These are phyloP conservation scores for Coleophora flavipennella DNA, from an alignment of 2,888 invertebrate genomes.

Conservation along the genomic window DNA sequence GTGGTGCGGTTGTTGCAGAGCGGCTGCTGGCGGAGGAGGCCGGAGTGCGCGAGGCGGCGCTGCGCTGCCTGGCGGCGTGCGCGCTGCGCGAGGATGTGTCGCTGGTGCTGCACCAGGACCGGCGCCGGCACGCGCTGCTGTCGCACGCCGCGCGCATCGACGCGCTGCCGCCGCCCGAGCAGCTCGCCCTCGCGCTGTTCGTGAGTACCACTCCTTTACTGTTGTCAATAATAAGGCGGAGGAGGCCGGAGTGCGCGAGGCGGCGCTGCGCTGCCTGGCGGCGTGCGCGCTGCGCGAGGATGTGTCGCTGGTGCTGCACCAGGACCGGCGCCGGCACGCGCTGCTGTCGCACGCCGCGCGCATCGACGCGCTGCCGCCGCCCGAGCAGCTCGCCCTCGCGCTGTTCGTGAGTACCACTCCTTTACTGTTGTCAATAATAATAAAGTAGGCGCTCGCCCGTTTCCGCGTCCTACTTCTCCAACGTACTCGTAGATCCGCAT, in stretches of 20 bases:
- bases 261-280: neutral
- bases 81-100: slow-evolving; percentile 92
- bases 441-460: no score
- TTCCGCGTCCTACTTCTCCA: no score
- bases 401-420: no score
- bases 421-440: no score
- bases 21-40: slow-evolving; percentile 56
- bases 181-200: slow-evolving; percentile 84
- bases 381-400: no score
- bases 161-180: slow-evolving; percentile 80
- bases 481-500: no score
- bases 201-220: slow-evolving; percentile 73
- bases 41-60: slow-evolving; percentile 75
- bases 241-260: neutral
- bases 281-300: slow-evolving; percentile 84
- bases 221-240: neutral
- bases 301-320: slow-evolving; percentile 79
- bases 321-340: slow-evolving; percentile 69
- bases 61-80: slow-evolving; percentile 82
- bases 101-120: slow-evolving; percentile 90
- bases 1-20: slow-evolving; percentile 16
- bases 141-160: slow-evolving; percentile 89
- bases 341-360: no score
- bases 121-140: slow-evolving; percentile 90
- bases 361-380: no score